Base-by-base conservation (phyloP, 2,797 vertebrate species). In the Aulostomus chinensis region DNA sequence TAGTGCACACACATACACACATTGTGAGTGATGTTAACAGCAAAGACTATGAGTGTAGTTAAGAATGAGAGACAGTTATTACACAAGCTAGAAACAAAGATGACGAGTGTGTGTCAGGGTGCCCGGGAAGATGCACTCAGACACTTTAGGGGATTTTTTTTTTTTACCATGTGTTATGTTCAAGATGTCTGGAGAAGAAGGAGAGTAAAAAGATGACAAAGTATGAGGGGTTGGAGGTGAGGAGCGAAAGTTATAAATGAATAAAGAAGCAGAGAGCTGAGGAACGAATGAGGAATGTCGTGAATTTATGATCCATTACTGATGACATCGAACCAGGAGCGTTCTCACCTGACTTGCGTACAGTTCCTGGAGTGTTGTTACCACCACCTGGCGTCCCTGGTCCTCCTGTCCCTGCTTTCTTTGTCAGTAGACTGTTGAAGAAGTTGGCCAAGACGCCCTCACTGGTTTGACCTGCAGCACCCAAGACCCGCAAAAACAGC, bases 361-460 rank as follows among this genome's bases (percentile, higher is more conserved):
- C 93, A 34, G 95, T 94, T 28, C 96, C 87, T 41, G 96, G 92
- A 32, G 96, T 91, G 80, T 87, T 94, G 81, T 94, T 91, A 12
- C 91, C 93, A 11, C 90, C 92, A 4, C 89, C 92, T 43, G 92
- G 87, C 31, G 91, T 89, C 26, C 94, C 93, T 0, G 95, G 88
- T 2, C 94, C 94, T 1, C 94, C 92, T 15, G 95, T 92, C 7
- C 95, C 96, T 0, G 96, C 94, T 90, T 99, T 99, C 86, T 99
- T 99, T 73, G 94, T 99, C 85, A 99, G 81, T 72, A 99, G 92
- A 69, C 97, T 99, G 78, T 99, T 99, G 78, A 99, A 99, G 89
- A 99, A 99, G 80, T 99, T 99, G 51, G 97, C 96, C 82, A 99
- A 84, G 49, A 99, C 97, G 2, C 97, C 97, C 89, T 99, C 97